These are phyloP conservation scores for Latrodectus geometricus DNA, from an alignment of 1,140 invertebrate genomes.

Conservation along the genomic window DNA sequence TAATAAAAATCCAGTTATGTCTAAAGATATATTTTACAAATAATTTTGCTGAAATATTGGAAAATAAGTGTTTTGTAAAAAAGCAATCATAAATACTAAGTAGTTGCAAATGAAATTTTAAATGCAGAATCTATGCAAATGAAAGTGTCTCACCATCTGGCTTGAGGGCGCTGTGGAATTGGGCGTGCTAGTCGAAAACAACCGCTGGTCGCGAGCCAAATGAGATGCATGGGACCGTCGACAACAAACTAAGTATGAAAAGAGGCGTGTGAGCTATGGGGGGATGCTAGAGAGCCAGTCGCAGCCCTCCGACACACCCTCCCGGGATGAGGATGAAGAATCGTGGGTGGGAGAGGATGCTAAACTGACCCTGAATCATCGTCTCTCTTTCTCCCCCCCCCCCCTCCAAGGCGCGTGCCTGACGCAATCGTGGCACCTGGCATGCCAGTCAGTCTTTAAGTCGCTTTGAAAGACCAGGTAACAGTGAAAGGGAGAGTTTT, in stretches of 20 bases:
- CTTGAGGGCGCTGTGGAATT: neutral
- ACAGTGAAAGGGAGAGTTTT: neutral
- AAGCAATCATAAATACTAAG: too few species aligned
- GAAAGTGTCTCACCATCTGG: neutral
- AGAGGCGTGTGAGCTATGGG: conserved; percentile 7
- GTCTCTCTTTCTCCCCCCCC: neutral
- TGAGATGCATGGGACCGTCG: conserved; percentile 51
- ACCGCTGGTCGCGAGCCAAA: conserved; percentile 40
- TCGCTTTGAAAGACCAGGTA: conserved; percentile 2
- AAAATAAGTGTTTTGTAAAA: too few species aligned
- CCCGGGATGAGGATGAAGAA: conserved; percentile 13
- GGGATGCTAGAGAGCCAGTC: neutral
- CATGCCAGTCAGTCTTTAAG: neutral
- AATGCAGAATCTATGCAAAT: neutral
- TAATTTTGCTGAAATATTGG: too few species aligned
- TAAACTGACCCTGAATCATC: conserved; percentile 3
- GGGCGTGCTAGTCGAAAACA: conserved; percentile 13
- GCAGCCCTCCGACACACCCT: conserved; percentile 2
- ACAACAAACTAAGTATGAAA: neutral
- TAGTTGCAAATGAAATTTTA: too few species aligned
- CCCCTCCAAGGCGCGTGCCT: neutral
- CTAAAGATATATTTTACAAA: too few species aligned
- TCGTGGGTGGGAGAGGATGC: conserved; percentile 9
- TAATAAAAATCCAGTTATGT: too few species aligned
- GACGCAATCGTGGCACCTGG: conserved; percentile 3